Evolutionary conservation across 2,888 invertebrate genomes (phyloP), one percentile per base, ranked within the genome.

Genomic region (Xestobium rufovillosum): DNA sequence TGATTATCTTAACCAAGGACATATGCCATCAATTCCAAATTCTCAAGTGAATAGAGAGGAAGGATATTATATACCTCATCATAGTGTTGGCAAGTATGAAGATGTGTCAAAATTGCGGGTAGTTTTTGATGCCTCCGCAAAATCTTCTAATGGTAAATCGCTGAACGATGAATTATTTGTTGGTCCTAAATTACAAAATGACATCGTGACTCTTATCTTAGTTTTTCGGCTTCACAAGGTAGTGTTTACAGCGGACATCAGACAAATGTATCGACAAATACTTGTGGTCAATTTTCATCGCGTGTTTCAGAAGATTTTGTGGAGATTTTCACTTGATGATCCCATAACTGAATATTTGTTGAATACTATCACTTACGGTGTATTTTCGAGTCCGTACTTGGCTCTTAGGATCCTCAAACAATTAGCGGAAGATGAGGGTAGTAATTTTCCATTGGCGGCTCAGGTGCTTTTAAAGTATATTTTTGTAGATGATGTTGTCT

Each of bases 111-210:
- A 31, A 34, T 9, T 37, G 10, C 19, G 37, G 11, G 33, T 34
- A 14, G 37, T 37, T 4, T 37, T 37, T 16, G 33, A 37, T 10
- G 33, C 37, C n/a, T 37, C 37, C 12, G 14, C 23, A 4, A 25
- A 35, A 3, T 10, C 19, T 26, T 11, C 34, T 13, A 26, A 19
- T 13, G 15, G 16, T 11, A 11, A 9, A 2, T 42, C 35, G 11
- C 26, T 43, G 11, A 44, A 44, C 13, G 44, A 44, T 11, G 9
- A 8, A n/a, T 37, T 43, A 8, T 23, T 43, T 6, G 23, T 19
- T 3, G 42, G 43, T 4, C 37, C 36, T 3, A 43, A 43, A 28
- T 32, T 43, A 2, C 44, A 43, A 28, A 32, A 26, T 4, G 37
- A 39, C 17, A 28, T 44, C 8, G 27, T 4, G 2, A 30, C 35